Conservation (phyloP, 2,888 invertebrate species). For the Morpho achilles region DNA sequence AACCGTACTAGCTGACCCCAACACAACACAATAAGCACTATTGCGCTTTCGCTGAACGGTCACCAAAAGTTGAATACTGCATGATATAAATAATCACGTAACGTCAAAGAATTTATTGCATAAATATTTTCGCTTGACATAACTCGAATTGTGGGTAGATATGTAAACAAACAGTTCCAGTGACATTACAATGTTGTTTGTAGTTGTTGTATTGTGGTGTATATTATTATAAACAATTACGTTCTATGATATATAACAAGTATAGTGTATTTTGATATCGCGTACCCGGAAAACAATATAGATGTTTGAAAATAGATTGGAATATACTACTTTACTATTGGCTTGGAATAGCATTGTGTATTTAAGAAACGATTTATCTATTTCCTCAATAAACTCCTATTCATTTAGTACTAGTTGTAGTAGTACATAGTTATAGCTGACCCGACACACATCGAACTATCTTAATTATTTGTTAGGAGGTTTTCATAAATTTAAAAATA, state of each 20-base stretch:
- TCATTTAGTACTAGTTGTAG: no score
- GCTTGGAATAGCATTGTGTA: background rate
- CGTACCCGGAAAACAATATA: slow-evolving; percentile 35
- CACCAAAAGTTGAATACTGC: background rate
- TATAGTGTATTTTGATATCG: slow-evolving; percentile 30
- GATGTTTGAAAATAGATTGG: slow-evolving; percentile 28
- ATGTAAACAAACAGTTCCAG: slow-evolving; percentile 41
- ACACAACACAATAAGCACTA: slow-evolving; percentile 15
- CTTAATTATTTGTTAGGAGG: no score
- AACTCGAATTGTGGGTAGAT: slow-evolving; percentile 35
- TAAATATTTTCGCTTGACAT: slow-evolving; percentile 39
- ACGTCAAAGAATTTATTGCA: slow-evolving; percentile 27
- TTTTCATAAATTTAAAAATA: no score
- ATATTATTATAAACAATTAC: slow-evolving; percentile 23
- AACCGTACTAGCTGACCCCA: slow-evolving; percentile 21
- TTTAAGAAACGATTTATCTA: background rate
- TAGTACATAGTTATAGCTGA: no score
- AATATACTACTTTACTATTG: background rate
- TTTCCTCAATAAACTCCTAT: background rate
- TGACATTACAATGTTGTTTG: slow-evolving; percentile 28
- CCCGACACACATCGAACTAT: no score
- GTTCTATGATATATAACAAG: slow-evolving; percentile 17
- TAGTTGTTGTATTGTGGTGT: slow-evolving; percentile 20
- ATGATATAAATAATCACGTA: background rate
- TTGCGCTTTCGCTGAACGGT: background rate